A percentile compares a stretch with the other conserved stretches of the same genome.
phyloP scores from a whole-genome alignment of 2,888 invertebrate species.

The Eupithecia inturbata region DNA sequence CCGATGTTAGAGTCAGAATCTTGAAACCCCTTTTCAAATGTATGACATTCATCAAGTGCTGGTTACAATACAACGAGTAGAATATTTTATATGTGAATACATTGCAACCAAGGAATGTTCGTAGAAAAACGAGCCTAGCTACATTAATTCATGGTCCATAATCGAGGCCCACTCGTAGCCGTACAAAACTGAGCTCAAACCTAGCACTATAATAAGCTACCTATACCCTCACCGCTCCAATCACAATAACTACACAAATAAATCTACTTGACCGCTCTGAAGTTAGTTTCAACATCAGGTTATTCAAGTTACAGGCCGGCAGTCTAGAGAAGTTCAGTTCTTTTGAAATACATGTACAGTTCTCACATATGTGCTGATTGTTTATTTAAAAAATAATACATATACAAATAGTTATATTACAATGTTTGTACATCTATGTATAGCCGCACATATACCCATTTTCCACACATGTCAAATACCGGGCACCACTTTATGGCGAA shows the following conservation, averaged over 20 bases:
- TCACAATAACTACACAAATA: slow-evolving; percentile 22
- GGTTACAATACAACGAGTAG: slow-evolving; percentile 10
- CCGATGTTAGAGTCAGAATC: too few relatives aligned
- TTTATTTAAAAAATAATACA: background rate
- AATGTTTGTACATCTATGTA: background rate
- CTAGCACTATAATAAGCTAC: slow-evolving; percentile 18
- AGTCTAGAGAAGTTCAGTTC: slow-evolving; percentile 8
- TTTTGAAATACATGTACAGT: background rate
- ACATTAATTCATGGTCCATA: slow-evolving; percentile 9
- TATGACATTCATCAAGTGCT: background rate
- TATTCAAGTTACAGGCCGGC: slow-evolving; percentile 8
- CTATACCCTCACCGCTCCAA: slow-evolving; percentile 30
- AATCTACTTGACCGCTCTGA: background rate
- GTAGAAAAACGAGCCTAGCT: slow-evolving; percentile 5
- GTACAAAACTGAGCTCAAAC: slow-evolving; percentile 7
- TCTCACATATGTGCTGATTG: background rate
- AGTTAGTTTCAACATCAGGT: slow-evolving; percentile 8
- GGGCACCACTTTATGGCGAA: too few relatives aligned
- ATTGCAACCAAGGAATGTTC: slow-evolving; percentile 20
- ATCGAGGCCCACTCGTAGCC: slow-evolving; percentile 2
- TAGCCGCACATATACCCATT: too few relatives aligned
- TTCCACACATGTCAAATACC: too few relatives aligned
- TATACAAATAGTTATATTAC: background rate
- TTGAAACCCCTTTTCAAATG: too few relatives aligned
- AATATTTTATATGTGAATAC: background rate